Base-by-base conservation (phyloP, 2,888 invertebrate genomes). In the Arge pagana region DNA sequence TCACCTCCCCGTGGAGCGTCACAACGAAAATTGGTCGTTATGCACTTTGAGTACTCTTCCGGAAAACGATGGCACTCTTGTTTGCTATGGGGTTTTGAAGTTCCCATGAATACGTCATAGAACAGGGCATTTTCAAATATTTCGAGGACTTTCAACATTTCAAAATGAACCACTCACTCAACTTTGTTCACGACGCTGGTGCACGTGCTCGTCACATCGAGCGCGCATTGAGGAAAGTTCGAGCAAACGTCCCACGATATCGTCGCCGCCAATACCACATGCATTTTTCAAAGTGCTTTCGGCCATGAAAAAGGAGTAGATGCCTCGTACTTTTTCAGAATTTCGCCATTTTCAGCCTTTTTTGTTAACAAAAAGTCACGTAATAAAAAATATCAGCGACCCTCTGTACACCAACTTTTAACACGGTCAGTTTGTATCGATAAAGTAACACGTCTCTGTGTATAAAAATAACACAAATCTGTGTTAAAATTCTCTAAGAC, bases 221-320 rank as follows among this genome's bases (percentile, higher is more conserved):
- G n/a, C n/a, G n/a, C n/a, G n/a, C n/a, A n/a, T n/a, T n/a, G n/a
- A n/a, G n/a, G n/a, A n/a, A n/a, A n/a, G n/a, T n/a, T n/a, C n/a
- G n/a, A n/a, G n/a, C n/a, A n/a, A n/a, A n/a, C n/a, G n/a, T n/a
- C 39, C 33, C 24, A 42, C 35, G 53, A 62, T 57, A 62, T 67
- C 67, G 67, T 67, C 67, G 60, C 68, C 59, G 53, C 61, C 51
- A 65, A 66, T 62, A 58, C 58, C 59, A 56, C 56, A 41, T 55
- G 37, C 19, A 48, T 37, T 15, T 56, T 45, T 48, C 24, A 35
- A 28, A 24, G 40, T 37, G 31, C 49, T 51, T 39, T 50, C 26
- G 31, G 40, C 26, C 19, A 59, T 57, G 54, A 39, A 54, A 48
- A 35, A 40, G 48, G 54, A 55, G 23, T 24, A 35, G 23, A 15